phyloP scores from a whole-genome alignment of 2,797 vertebrate genomes.

The Momotus momota region DNA sequence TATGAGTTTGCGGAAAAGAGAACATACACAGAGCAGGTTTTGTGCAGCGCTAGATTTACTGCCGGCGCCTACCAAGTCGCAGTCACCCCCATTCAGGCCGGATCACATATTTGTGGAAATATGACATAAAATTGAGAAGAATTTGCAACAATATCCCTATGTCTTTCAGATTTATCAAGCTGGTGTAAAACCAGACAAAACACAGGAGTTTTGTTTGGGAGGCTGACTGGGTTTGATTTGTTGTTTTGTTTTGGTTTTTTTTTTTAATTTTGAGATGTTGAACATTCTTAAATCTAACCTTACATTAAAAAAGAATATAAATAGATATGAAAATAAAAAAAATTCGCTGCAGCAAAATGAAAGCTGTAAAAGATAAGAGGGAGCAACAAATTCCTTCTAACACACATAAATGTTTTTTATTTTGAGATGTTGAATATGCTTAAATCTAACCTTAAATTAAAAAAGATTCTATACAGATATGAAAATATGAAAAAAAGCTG shows the following conservation, averaged over 20 bases:
- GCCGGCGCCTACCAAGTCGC: neutral
- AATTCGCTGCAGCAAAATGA: no score
- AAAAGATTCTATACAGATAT: no score
- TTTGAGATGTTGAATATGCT: no score
- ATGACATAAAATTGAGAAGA: neutral
- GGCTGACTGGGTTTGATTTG: accelerated
- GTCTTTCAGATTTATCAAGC: neutral
- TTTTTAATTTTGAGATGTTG: neutral
- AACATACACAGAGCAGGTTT: neutral
- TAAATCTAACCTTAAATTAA: no score
- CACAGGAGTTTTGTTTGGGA: neutral
- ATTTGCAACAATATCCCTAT: neutral
- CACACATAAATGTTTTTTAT: no score
- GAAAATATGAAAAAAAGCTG: no score
- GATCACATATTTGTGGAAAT: neutral
- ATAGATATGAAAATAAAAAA: neutral
- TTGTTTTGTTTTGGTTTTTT: neutral
- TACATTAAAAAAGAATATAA: neutral
- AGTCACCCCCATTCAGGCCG: neutral
- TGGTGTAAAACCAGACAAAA: neutral
- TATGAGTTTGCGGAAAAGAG: neutral
- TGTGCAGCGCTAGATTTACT: neutral
- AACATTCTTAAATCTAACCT: neutral
- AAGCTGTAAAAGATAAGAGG: no score
- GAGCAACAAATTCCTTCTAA: no score